Conservation (phyloP, 2,113 vertebrate genomes). For the Charadrius vociferus region DNA sequence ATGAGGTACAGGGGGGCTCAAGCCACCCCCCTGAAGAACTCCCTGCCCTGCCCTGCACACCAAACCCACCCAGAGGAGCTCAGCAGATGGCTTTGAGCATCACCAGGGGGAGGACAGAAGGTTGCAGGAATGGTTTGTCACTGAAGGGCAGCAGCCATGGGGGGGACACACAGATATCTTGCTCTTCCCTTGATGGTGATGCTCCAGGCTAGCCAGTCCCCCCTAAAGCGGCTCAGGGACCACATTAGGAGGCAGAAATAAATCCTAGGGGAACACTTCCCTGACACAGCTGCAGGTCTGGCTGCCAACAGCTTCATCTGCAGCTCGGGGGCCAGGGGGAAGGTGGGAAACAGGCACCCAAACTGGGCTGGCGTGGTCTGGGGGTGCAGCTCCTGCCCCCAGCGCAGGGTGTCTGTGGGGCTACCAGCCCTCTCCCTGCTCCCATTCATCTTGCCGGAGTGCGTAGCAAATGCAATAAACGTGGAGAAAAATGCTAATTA, state of each 20-base stretch:
- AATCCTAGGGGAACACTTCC: not conserved
- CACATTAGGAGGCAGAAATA: not conserved
- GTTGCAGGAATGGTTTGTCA: not conserved
- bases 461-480: not conserved
- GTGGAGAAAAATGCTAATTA: not conserved
- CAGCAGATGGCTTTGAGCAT: not conserved
- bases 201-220: not conserved
- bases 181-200: not conserved
- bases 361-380: not conserved
- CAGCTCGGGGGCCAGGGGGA: not conserved
- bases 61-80: not conserved
- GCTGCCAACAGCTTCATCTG: not conserved
- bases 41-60: no score
- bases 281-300: not conserved
- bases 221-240: not conserved
- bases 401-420: rapidly evolving
- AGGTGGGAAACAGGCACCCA: not conserved
- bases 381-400: not conserved
- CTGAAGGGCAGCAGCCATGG: rapidly evolving
- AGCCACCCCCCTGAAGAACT: not conserved
- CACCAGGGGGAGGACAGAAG: not conserved
- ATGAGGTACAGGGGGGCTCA: not conserved
- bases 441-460: not conserved
- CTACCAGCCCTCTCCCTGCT: not conserved
- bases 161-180: not conserved